Percentiles rank a stretch among this genome's conserved stretches.
Conservation (phyloP, 2,888 invertebrate species). For the Dinocampus coccinellae region DNA sequence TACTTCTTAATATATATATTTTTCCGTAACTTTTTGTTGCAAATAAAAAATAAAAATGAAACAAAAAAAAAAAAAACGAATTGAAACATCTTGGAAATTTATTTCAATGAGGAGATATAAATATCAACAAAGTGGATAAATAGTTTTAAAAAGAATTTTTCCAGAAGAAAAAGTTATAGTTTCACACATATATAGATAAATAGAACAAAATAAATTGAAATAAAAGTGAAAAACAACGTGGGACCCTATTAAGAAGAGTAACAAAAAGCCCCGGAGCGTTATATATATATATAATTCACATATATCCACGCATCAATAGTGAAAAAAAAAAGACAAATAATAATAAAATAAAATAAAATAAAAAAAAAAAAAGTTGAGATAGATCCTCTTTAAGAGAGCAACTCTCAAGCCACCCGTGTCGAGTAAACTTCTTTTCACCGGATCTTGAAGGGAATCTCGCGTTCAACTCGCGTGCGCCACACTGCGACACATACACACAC, state of each 20-base stretch:
- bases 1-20: not conserved
- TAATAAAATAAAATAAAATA: no score
- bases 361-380: conserved; percentile 50
- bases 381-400: conserved; percentile 56
- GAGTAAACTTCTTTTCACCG: not conserved
- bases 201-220: not conserved
- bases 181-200: not conserved
- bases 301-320: conserved; percentile 30
- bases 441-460: conserved; percentile 34
- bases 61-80: no score
- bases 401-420: conserved; percentile 13
- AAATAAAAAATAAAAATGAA: no score
- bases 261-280: conserved; percentile 48
- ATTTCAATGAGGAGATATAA: not conserved
- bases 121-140: not conserved
- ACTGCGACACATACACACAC: not conserved
- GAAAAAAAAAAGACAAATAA: no score
- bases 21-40: not conserved
- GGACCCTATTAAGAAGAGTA: conserved; percentile 53
- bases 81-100: no score
- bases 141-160: not conserved
- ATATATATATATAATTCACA: conserved; percentile 23
- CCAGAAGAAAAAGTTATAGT: not conserved
- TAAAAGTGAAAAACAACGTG: not conserved
- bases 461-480: not conserved